phyloP scores from a whole-genome alignment of 2,797 vertebrate species.

The Melanotaenia trifasciata region DNA sequence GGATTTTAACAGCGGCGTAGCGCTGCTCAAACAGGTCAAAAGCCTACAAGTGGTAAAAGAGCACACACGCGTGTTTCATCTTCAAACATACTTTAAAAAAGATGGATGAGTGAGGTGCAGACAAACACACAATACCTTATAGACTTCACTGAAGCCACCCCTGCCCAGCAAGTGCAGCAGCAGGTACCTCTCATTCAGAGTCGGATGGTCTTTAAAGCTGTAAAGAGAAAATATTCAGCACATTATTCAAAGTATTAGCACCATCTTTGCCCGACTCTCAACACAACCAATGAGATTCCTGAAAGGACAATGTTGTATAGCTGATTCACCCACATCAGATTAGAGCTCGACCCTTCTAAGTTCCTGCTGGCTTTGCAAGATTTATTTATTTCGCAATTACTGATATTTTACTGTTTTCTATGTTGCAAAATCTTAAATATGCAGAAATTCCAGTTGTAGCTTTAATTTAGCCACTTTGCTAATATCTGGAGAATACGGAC shows the following conservation, averaged over 20 bases:
- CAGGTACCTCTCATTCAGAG: constrained; percentile 97
- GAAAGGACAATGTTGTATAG: not conserved
- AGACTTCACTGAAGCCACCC: constrained; percentile 99
- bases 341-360: not conserved
- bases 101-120: not conserved
- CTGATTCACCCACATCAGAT: no score
- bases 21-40: constrained; percentile 99
- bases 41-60: constrained; percentile 81
- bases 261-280: not conserved
- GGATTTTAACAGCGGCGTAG: constrained; percentile 98
- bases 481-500: not conserved
- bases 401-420: not conserved
- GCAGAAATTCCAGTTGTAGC: not conserved
- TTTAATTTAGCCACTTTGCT: not conserved
- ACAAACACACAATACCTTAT: constrained; percentile 85
- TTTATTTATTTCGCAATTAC: not conserved
- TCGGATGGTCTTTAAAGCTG: constrained; percentile 99
- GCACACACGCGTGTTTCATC: constrained; percentile 9
- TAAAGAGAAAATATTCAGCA: not conserved
- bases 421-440: no score
- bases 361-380: not conserved
- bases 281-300: not conserved
- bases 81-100: not conserved
- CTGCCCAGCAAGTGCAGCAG: constrained; percentile 97
- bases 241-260: not conserved